Evolutionary conservation across 2,113 vertebrate genomes (phyloP).

Genomic region (Labrus mixtus): DNA sequence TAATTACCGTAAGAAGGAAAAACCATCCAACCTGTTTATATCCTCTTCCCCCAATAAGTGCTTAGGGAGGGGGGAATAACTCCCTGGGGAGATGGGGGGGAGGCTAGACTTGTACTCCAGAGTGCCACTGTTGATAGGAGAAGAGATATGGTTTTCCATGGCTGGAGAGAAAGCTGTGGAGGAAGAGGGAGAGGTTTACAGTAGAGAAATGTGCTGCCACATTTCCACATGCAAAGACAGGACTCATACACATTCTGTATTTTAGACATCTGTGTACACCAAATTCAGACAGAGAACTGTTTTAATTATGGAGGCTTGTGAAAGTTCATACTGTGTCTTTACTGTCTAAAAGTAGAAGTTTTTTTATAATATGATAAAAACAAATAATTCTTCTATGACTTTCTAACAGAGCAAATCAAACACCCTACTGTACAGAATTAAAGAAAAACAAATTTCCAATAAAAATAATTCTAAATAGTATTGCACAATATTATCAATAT

Average conservation of each 20-base stretch:
- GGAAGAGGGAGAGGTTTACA: neutral
- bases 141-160: slow-evolving; percentile 95
- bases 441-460: too few species aligned
- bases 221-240: neutral
- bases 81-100: slow-evolving; percentile 92
- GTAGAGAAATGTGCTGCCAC: too few species aligned
- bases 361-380: too few species aligned
- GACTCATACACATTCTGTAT: too few species aligned
- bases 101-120: slow-evolving; percentile 95
- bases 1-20: slow-evolving; percentile 86
- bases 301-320: too few species aligned
- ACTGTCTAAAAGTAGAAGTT: neutral
- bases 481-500: too few species aligned
- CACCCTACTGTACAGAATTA: too few species aligned
- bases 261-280: too few species aligned
- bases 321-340: neutral
- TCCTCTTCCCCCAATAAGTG: slow-evolving; percentile 96
- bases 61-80: slow-evolving; percentile 95
- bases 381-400: too few species aligned
- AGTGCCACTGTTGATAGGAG: slow-evolving; percentile 91
- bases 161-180: slow-evolving; percentile 91
- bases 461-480: too few species aligned
- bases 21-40: slow-evolving; percentile 95
- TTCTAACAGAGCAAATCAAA: too few species aligned
- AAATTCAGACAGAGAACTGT: too few species aligned